A percentile compares a stretch with the other conserved stretches of the same genome.
Conservation (phyloP, 2,888 invertebrate species). For the Alitta virens region DNA sequence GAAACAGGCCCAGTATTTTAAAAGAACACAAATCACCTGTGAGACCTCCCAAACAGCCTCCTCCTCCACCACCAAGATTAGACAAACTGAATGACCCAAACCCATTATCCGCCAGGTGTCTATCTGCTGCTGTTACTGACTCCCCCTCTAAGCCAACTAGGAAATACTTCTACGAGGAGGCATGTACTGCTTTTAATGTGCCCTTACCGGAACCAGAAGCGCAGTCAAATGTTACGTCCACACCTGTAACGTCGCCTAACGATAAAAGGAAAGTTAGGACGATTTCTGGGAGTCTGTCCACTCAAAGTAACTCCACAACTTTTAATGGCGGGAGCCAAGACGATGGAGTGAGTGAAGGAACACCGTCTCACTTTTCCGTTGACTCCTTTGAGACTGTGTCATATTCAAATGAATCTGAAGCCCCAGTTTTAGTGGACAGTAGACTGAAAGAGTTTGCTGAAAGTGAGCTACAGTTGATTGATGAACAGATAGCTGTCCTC, state of each 20-base stretch:
- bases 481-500: not conserved
- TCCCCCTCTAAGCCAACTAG: not conserved
- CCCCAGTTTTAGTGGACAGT: not conserved
- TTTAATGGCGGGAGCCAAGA: not conserved
- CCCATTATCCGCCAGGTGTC: too few relatives aligned
- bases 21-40: not conserved
- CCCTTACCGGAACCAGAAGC: too few relatives aligned
- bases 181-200: not conserved
- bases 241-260: not conserved
- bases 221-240: not conserved
- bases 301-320: not conserved
- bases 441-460: not conserved
- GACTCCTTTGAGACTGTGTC: not conserved
- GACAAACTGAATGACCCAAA: not conserved
- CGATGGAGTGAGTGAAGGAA: too few relatives aligned
- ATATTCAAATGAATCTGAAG: not conserved
- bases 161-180: constrained; percentile 1
- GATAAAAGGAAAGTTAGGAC: not conserved
- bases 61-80: not conserved
- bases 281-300: not conserved
- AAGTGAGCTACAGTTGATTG: not conserved
- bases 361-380: too few relatives aligned
- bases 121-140: not conserved
- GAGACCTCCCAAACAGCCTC: not conserved
- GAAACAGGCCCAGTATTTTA: too few relatives aligned